A percentile compares a stretch with the other conserved stretches of the same genome.
phyloP scores from a whole-genome alignment of 2,797 vertebrate species.

The Rhadinocentrus ornatus region DNA sequence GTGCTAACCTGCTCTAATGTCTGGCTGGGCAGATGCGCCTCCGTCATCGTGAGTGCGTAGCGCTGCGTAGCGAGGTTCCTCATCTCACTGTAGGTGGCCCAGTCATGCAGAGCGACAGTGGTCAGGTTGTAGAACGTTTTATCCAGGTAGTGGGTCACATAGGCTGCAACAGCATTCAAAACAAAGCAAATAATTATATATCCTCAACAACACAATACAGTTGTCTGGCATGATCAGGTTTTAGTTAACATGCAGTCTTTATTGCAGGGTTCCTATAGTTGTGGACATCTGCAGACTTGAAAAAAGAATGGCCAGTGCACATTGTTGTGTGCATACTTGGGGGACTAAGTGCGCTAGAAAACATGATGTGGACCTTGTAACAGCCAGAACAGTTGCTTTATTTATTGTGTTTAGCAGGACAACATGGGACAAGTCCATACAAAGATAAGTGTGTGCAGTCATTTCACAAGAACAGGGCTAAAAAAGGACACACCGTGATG shows the following conservation, averaged over 20 bases:
- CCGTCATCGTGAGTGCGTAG: slow-evolving; percentile 95
- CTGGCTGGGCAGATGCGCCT: slow-evolving; percentile 97
- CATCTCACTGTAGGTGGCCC: slow-evolving; percentile 99
- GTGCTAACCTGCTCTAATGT: slow-evolving; percentile 94
- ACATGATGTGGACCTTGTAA: neutral
- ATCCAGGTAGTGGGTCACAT: slow-evolving; percentile 98
- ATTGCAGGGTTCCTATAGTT: neutral
- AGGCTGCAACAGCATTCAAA: slow-evolving; percentile 77
- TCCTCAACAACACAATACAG: no score
- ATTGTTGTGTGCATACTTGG: neutral
- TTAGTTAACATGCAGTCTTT: no score
- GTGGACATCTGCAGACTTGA: neutral
- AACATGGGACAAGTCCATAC: neutral
- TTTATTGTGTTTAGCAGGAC: neutral
- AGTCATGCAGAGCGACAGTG: slow-evolving; percentile 97
- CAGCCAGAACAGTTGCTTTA: neutral
- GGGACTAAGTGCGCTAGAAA: neutral
- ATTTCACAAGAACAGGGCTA: no score
- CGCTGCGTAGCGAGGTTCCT: slow-evolving; percentile 96
- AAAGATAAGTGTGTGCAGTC: neutral
- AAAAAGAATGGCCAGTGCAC: neutral
- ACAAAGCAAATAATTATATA: neutral
- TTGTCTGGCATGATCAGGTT: neutral
- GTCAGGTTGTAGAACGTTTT: slow-evolving; percentile 99
- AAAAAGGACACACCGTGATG: no score